A percentile compares a stretch with the other conserved stretches of the same genome.
These are phyloP conservation scores for Drosophila santomea DNA, from an alignment of 1,140 invertebrate genomes.

Conservation along the genomic window DNA sequence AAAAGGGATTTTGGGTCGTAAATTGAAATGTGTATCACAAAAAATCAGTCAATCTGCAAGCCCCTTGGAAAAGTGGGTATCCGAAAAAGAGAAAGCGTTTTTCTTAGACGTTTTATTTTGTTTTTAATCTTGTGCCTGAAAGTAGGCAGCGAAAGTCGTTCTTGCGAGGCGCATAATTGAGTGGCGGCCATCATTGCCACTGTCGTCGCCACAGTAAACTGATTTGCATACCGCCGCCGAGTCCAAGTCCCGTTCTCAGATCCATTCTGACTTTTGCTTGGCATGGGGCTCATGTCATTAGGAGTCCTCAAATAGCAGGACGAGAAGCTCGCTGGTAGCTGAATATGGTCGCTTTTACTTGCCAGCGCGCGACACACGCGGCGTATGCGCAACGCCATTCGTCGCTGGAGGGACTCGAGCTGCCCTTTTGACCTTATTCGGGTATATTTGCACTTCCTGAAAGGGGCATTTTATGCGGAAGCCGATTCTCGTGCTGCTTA, in stretches of 20 bases:
- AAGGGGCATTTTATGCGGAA: background rate
- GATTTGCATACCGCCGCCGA: conserved; percentile 47
- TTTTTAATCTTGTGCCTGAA: conserved; percentile 48
- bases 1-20: conserved; percentile 40
- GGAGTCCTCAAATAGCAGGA: conserved; percentile 17
- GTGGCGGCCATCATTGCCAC: conserved; percentile 67
- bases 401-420: background rate
- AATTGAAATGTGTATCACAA: conserved; percentile 66
- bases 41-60: conserved; percentile 37
- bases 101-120: conserved; percentile 4
- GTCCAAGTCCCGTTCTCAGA: conserved; percentile 2
- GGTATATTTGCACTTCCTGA: background rate
- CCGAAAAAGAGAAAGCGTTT: conserved; percentile 22
- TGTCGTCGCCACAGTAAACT: conserved; percentile 46
- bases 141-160: conserved; percentile 59
- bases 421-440: conserved; percentile 9
- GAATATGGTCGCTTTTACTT: conserved; percentile 39
- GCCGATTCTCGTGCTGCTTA: background rate
- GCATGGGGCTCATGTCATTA: conserved; percentile 55
- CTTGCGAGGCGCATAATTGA: conserved; percentile 72
- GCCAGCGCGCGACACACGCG: conserved; percentile 54
- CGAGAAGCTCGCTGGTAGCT: background rate
- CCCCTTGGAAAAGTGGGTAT: background rate
- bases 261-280: conserved; percentile 27
- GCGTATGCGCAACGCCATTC: conserved; percentile 56